Conservation (phyloP, 2,797 vertebrate genomes). For the Gallinago solitaria region DNA sequence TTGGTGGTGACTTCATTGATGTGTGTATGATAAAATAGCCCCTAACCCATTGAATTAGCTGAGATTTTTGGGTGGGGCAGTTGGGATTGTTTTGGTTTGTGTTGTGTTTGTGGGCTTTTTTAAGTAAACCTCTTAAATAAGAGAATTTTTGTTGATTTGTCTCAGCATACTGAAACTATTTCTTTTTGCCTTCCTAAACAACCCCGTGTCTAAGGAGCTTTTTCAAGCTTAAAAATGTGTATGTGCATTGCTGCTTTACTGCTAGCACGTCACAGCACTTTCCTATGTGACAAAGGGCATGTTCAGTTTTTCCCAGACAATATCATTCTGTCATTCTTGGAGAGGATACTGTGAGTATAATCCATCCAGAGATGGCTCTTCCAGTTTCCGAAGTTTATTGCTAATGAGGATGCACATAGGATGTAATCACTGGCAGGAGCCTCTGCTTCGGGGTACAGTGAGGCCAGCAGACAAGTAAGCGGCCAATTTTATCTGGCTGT, state of each 20-base stretch:
- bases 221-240: neutral
- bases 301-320: constrained; percentile 23
- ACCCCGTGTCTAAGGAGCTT: neutral
- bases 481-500: constrained; percentile 72
- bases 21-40: neutral
- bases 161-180: neutral
- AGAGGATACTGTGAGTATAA: constrained; percentile 52
- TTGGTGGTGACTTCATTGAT: neutral
- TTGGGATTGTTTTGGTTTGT: neutral
- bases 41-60: neutral
- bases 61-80: neutral
- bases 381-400: constrained; percentile 65
- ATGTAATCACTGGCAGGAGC: constrained; percentile 68
- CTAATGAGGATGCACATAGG: constrained; percentile 72
- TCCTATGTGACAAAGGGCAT: neutral
- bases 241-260: neutral
- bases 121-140: neutral
- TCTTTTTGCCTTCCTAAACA: neutral
- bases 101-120: neutral
- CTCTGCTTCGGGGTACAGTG: constrained; percentile 31
- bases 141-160: neutral
- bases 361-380: constrained; percentile 50
- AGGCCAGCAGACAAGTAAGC: constrained; percentile 65
- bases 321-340: constrained; percentile 53
- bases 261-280: constrained; percentile 14